Evolutionary conservation across 2,888 invertebrate genomes (phyloP), one percentile per base, ranked within the genome.

Genomic region (Resseliella maxima): DNA sequence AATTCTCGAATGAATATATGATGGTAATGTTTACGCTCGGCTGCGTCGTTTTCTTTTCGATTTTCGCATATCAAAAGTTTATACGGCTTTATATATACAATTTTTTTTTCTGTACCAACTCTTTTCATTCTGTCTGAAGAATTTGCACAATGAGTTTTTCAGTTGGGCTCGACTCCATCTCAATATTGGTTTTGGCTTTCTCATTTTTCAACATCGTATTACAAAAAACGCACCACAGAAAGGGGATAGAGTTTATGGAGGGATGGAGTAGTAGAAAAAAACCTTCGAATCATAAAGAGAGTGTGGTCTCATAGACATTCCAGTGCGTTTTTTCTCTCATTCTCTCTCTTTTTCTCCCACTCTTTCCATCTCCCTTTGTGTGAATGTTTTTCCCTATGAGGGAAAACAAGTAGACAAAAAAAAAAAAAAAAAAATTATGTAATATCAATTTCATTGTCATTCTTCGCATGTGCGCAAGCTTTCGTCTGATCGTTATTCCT

Each of bases 381-480:
- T 72, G n/a, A n/a, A n/a, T n/a, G n/a, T n/a, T n/a, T n/a, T n/a
- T n/a, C n/a, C n/a, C n/a, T n/a, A n/a, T n/a, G n/a, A n/a, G n/a
- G n/a, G n/a, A n/a, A n/a, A n/a, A n/a, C n/a, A 72, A 1, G 31
- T 72, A 72, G 24, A 59, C 59, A 59, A 59, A n/a, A n/a, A 59
- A 59, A 50, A 41, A 59, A 50, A 41, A 41, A 41, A 8, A 41
- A 8, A 50, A 12, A 50, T 50, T 59, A 59, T 59, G 24, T n/a
- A 59, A 59, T 59, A 59, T 59, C 59, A 59, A 59, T 59, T 59
- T 59, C 59, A 59, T 59, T 59, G 59, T 59, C 59, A 59, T 59
- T 59, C 59, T 59, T 59, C 12, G 24, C 72, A 72, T 35, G 72
- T 35, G 72, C 35, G 72, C 72, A 72, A 72, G 72, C 15, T 72